Evolutionary conservation across 2,888 invertebrate genomes (phyloP).

Genomic region (Tethea ocularis): DNA sequence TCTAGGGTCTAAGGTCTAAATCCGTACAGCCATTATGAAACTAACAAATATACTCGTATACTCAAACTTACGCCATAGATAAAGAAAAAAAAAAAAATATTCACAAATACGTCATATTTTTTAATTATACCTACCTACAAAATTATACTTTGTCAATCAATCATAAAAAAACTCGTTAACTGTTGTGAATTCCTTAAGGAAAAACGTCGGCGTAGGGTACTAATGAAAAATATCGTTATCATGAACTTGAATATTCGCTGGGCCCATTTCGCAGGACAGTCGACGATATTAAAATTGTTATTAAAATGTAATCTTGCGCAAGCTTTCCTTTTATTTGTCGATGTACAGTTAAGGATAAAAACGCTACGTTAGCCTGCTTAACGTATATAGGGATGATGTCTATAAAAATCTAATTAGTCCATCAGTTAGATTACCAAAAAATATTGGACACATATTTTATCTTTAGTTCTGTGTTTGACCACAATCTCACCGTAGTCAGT

Average conservation of each 20-base stretch:
- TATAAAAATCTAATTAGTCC: no score
- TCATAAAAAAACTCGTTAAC: slow-evolving; percentile 1
- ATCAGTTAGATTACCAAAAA: no score
- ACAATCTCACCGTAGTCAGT: no score
- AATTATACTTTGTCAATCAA: background rate
- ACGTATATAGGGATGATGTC: no score
- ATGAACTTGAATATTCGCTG: slow-evolving; percentile 9
- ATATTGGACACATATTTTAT: no score
- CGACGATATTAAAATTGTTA: slow-evolving; percentile 45
- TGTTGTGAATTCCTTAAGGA: background rate
- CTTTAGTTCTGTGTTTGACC: no score
- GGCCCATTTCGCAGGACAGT: slow-evolving; percentile 19
- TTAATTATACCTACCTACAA: background rate
- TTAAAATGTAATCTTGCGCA: slow-evolving; percentile 45
- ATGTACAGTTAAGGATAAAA: slow-evolving; percentile 35
- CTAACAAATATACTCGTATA: no score
- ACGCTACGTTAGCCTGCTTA: slow-evolving; percentile 24
- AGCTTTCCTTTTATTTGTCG: slow-evolving; percentile 25
- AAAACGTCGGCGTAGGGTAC: background rate
- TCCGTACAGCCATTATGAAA: no score
- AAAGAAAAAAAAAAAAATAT: no score
- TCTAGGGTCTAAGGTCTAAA: no score
- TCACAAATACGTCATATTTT: no score
- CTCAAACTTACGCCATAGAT: no score
- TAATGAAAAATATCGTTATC: slow-evolving; percentile 6